phyloP scores from a whole-genome alignment of 2,888 invertebrate species.

The Xanthia icteritia region DNA sequence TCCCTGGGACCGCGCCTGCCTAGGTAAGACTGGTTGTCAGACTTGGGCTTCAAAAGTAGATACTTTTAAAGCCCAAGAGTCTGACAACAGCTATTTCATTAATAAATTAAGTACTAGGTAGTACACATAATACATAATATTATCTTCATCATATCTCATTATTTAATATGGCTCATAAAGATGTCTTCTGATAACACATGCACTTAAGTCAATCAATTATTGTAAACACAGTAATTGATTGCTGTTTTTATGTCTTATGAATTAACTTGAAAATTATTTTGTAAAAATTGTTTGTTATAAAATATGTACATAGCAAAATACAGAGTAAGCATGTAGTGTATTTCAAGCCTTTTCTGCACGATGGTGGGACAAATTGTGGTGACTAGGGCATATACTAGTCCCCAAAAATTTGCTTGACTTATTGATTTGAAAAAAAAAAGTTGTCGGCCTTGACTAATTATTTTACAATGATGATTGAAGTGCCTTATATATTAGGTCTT shows the following conservation, averaged over 20 bases:
- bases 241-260: not conserved
- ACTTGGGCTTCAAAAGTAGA: no score
- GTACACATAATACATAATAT: not conserved
- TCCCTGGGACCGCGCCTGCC: no score
- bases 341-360: not conserved
- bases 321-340: not conserved
- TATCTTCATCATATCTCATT: slow-evolving; percentile 25
- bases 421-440: no score
- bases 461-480: not conserved
- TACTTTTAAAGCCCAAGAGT: no score
- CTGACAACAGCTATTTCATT: slow-evolving; percentile 5
- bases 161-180: slow-evolving; percentile 27
- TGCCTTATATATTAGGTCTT: no score
- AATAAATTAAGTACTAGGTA: slow-evolving; percentile 11
- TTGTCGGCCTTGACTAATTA: not conserved
- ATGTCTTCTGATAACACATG: slow-evolving; percentile 23
- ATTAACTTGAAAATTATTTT: not conserved
- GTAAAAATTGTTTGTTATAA: no score
- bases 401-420: not conserved
- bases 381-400: no score
- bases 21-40: no score
- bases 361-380: not conserved
- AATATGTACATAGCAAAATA: no score
- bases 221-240: slow-evolving; percentile 28
- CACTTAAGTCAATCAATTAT: no score